Evolutionary conservation across 2,113 vertebrate species (phyloP), one percentile per base, ranked within the genome.

Genomic region (Serilophus lunatus): DNA sequence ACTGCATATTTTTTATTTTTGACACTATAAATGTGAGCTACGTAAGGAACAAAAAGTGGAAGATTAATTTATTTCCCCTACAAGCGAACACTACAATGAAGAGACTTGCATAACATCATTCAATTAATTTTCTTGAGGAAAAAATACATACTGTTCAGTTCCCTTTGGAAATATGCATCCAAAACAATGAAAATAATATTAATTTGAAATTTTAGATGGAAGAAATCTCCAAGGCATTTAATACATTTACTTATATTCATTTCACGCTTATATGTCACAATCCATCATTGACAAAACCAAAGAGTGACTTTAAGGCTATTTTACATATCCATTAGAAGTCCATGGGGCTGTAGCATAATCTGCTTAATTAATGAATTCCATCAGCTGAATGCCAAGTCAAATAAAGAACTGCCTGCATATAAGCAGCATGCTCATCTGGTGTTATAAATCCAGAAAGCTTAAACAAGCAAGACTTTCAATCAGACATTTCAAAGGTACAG

Each of bases 321-420:
- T 82, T 96, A 57, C 61, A 91, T 81, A 75, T 25, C 66, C 61
- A 87, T 64, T 88, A 94, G 50, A 95, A 94, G 86, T 85, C 81
- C 85, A 82, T 2, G 50, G 70, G 87, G 88, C 82, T 95, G 68
- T 15, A 50, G 93, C 72, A 94, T 87, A 86, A 96, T 68, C 72
- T 78, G 56, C 85, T 94, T 92, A 94, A 88, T 85, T 86, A 94
- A 88, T 95, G 89, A 97, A 94, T 86, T 92, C 89, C 91, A 93
- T 93, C 92, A 93, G 75, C 86, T 78, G 88, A 96, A 95, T 75
- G 54, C 38, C 90, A 92, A 95, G 79, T 78, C 72, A 84, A 92
- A 93, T 83, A 85, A 85, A 92, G 84, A 89, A 70, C 56, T 79
- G 70, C 50, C 76, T 42, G 42, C 60, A 57, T 53, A 88, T 19